phyloP scores from a whole-genome alignment of 1,140 invertebrate species.

The Leptinotarsa lineolata region DNA sequence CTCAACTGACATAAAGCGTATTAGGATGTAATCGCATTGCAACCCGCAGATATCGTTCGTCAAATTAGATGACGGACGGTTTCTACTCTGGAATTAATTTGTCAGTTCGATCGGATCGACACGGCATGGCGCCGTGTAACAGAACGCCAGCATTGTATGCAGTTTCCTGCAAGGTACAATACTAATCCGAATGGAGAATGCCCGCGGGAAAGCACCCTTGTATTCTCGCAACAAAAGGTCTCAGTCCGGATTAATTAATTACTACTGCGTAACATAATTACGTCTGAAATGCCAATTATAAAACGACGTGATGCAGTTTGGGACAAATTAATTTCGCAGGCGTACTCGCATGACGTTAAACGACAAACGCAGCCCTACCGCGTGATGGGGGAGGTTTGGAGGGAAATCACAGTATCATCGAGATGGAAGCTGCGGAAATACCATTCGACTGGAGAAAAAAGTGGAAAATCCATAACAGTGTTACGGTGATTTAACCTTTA shows the following conservation, averaged over 20 bases:
- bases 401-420: no score
- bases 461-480: no score
- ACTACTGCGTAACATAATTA: background rate
- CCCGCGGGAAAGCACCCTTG: conserved; percentile 1
- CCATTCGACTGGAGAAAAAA: no score
- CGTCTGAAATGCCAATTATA: conserved; percentile 8
- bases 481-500: no score
- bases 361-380: background rate
- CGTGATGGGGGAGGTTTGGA: no score
- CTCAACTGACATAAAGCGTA: no score
- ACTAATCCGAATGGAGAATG: conserved; percentile 3
- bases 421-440: no score
- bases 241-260: conserved; percentile 1
- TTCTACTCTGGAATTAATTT: background rate
- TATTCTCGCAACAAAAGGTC: background rate
- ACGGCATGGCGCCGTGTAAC: background rate
- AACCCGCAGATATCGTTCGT: background rate
- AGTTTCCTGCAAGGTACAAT: conserved; percentile 3
- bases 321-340: background rate
- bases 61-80: background rate
- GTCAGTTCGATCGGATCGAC: background rate
- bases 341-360: background rate
- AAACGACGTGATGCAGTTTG: conserved; percentile 7
- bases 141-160: background rate
- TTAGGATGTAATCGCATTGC: no score